These are phyloP conservation scores for Xyrichtys novacula DNA, from an alignment of 2,797 vertebrate genomes.

Conservation along the genomic window DNA sequence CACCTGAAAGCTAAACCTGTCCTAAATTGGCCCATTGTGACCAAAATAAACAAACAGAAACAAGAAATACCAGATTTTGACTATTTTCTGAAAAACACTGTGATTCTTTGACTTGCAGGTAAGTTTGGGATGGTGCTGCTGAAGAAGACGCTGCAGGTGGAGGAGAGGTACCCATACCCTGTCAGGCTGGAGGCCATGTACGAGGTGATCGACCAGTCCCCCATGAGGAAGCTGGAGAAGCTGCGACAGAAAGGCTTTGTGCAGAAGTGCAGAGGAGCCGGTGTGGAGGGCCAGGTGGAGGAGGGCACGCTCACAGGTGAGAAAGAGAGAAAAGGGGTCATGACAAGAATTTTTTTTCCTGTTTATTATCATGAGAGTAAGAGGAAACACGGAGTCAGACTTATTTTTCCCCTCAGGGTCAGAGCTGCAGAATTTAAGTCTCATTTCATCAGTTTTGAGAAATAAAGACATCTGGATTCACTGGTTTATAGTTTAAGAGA, in stretches of 20 bases:
- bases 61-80: no score
- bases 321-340: background rate
- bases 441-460: no score
- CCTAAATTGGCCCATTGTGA: no score
- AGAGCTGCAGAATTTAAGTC: no score
- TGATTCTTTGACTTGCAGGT: conserved; percentile 51
- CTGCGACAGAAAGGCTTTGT: conserved; percentile 96
- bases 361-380: background rate
- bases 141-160: conserved; percentile 96
- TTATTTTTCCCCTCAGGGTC: background rate
- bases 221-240: conserved; percentile 94
- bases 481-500: no score
- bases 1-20: no score
- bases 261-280: conserved; percentile 93
- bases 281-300: conserved; percentile 94
- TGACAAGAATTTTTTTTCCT: background rate
- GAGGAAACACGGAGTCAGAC: no score
- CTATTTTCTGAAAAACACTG: no score
- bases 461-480: no score
- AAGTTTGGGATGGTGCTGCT: conserved; percentile 98
- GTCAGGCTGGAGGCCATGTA: conserved; percentile 98
- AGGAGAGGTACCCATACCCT: conserved; percentile 97
- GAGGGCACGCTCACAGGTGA: conserved; percentile 75
- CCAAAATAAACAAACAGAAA: no score
- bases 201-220: conserved; percentile 94